Evolutionary conservation across 2,888 invertebrate species (phyloP), one percentile per base, ranked within the genome.

Genomic region (Xestia c-nigrum): DNA sequence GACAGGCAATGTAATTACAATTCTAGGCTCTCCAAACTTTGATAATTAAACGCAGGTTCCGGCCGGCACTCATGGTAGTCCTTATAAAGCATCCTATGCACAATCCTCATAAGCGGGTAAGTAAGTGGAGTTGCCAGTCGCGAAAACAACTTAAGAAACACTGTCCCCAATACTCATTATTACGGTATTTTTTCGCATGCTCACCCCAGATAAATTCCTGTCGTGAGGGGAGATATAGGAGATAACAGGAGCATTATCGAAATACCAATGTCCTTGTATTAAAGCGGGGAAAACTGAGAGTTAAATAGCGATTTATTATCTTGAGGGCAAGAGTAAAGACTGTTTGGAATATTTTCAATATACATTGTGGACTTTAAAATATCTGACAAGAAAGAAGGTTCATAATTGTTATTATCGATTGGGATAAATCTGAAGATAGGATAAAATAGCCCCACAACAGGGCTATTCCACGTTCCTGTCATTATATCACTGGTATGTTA

Each of bases 211-310:
- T 94, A 94, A 94, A 95, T 95, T 95, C 94, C 89, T 88, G 86
- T 81, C 84, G 89, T 84, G 90, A 92, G 95, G 94, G 94, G 94
- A 93, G 95, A 95, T 94, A 91, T 91, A 88, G 92, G 84, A 95
- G 96, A 96, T 96, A 96, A 95, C 95, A 93, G 92, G 91, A 90
- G 91, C 95, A 96, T 96, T 96, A 96, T 95, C 96, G 95, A 96
- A 95, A 96, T 96, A 94, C 95, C 96, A 92, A 94, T 95, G 95
- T 95, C 93, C 92, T 93, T 91, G 94, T 94, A 95, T 95, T 95
- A 94, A 95, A 95, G 90, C 94, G 93, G 93, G 92, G 93, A 92
- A 92, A 93, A 95, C 94, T 94, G 95, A 94, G 94, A 94, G 93
- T 95, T 94, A 93, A 95, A 95, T 94, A 91, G 91, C 94, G 93